A percentile compares a stretch with the other conserved stretches of the same genome.
Conservation (phyloP, 2,888 invertebrate species). For the Volucella inanis region DNA sequence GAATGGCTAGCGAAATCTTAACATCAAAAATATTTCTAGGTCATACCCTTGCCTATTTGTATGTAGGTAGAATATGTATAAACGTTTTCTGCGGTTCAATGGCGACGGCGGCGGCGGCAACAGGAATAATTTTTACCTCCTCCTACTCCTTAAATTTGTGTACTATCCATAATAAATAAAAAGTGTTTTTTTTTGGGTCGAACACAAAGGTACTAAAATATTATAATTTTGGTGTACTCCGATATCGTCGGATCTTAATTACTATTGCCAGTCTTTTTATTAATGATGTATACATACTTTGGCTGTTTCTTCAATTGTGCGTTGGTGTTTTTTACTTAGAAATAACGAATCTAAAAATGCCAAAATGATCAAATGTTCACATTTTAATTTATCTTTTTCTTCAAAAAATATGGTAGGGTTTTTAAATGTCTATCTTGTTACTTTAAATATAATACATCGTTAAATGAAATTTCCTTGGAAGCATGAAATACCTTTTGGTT, state of each 20-base stretch:
- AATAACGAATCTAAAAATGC: neutral
- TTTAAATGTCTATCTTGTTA: no score
- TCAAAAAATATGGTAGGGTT: no score
- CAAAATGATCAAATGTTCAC: no score
- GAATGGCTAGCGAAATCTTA: conserved; percentile 28
- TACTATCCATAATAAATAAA: neutral
- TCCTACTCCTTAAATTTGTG: neutral
- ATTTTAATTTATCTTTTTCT: no score
- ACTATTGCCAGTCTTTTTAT: neutral
- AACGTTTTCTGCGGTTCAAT: conserved; percentile 20
- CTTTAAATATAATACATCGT: no score
- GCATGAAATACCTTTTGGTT: no score
- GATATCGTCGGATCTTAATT: conserved; percentile 15
- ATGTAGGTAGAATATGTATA: neutral
- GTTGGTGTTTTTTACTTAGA: neutral
- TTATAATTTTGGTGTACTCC: neutral
- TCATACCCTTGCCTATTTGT: conserved; percentile 40
- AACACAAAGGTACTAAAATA: no score
- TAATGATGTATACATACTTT: neutral
- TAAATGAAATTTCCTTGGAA: no score
- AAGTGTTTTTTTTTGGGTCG: no score
- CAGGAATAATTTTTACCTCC: conserved; percentile 7
- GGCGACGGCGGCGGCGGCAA: conserved; percentile 4
- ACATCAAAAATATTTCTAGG: conserved; percentile 50
- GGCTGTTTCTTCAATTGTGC: neutral